phyloP scores from a whole-genome alignment of 2,113 vertebrate genomes.

The Anolis carolinensis region DNA sequence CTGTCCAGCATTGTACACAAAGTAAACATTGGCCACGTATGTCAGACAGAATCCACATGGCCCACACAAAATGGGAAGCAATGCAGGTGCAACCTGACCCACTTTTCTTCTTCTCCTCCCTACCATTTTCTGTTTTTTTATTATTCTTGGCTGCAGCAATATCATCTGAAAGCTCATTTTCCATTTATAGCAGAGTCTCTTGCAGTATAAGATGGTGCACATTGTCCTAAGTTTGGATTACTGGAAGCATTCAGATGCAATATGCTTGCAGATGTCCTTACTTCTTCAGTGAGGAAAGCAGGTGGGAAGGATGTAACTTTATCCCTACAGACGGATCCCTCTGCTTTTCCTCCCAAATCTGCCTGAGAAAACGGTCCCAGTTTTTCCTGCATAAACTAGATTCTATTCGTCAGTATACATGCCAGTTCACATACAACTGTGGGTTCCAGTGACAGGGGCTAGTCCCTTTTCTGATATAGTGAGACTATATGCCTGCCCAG shows the following conservation, averaged over 20 bases:
- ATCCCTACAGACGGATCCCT: fast-evolving
- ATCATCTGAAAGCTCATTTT: not conserved
- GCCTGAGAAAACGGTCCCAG: slow-evolving; percentile 11
- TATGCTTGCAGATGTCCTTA: slow-evolving; percentile 14
- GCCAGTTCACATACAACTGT: not conserved
- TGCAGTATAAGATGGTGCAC: not conserved
- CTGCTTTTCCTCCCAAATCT: not conserved
- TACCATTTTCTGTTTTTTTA: not conserved
- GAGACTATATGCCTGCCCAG: not conserved
- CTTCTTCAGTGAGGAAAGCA: not conserved
- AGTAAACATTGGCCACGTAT: slow-evolving; percentile 65
- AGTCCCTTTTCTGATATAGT: not conserved
- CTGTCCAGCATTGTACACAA: slow-evolving; percentile 57
- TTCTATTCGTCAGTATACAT: not conserved
- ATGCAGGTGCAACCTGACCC: slow-evolving; percentile 55
- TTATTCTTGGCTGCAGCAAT: slow-evolving; percentile 19
- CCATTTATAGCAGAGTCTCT: not conserved
- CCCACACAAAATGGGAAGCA: slow-evolving; percentile 43
- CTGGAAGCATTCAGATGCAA: slow-evolving; percentile 4
- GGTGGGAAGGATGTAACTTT: fast-evolving
- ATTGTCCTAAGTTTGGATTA: slow-evolving; percentile 17
- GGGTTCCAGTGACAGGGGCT: not conserved
- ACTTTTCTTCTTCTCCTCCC: slow-evolving; percentile 3
- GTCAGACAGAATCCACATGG: slow-evolving; percentile 59
- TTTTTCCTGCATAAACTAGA: not conserved